Evolutionary conservation across 2,888 invertebrate species (phyloP).

Genomic region (Pseudococcus longispinus): DNA sequence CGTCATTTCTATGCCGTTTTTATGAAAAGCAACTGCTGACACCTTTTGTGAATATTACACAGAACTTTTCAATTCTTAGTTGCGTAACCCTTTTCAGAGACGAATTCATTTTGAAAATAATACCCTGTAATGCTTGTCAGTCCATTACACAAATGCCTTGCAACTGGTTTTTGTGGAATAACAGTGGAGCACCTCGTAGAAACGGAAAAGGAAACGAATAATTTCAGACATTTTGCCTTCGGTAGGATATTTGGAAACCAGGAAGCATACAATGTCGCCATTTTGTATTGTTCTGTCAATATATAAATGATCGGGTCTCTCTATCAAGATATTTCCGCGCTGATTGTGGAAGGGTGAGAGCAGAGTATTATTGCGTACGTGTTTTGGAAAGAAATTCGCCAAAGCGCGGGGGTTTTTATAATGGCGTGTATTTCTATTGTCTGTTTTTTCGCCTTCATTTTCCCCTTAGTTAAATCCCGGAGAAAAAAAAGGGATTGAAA

Average conservation of each 20-base stretch:
- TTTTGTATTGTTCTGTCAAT: conserved; percentile 19
- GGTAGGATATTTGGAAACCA: background rate
- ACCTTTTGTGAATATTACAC: too few species aligned
- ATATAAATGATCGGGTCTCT: background rate
- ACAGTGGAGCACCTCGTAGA: background rate
- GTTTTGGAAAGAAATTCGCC: background rate
- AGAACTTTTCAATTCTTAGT: too few species aligned
- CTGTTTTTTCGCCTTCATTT: background rate
- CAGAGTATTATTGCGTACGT: background rate
- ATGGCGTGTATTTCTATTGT: background rate
- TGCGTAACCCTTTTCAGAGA: conserved; percentile 45
- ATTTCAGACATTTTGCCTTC: background rate
- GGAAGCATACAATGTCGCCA: conserved; percentile 1
- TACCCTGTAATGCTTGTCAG: background rate
- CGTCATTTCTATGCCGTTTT: too few species aligned
- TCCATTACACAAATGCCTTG: background rate
- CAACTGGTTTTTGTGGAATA: background rate
- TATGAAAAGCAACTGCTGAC: too few species aligned
- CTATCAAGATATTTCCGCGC: background rate
- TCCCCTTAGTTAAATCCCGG: background rate
- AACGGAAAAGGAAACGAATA: background rate
- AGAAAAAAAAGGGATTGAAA: background rate
- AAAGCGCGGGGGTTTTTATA: background rate
- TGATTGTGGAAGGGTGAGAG: background rate
- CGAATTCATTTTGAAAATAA: conserved; percentile 4